Percentiles rank a stretch among this genome's conserved stretches.
These are phyloP conservation scores for Drosophila ambigua DNA, from an alignment of 1,140 invertebrate species.

Conservation along the genomic window DNA sequence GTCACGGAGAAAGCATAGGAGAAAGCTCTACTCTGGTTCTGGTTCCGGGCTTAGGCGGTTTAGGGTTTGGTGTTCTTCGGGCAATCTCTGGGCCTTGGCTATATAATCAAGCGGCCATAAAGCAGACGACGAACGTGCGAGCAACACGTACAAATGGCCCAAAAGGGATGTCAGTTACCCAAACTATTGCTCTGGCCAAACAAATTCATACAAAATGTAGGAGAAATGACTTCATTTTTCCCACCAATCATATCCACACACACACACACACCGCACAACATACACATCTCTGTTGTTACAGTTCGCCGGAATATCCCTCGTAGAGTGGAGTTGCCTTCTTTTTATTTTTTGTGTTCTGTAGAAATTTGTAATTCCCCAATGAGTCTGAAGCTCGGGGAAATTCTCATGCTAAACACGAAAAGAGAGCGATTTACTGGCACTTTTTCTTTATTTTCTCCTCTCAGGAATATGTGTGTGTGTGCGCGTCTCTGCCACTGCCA, in stretches of 20 bases:
- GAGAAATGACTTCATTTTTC: conserved; percentile 3
- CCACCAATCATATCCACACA: conserved; percentile 6
- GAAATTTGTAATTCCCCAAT: conserved; percentile 69
- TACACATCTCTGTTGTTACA: not conserved
- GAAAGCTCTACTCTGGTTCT: conserved; percentile 9
- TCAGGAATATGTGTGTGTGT: conserved; percentile 1
- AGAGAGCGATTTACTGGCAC: conserved; percentile 68
- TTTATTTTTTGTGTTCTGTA: conserved; percentile 28
- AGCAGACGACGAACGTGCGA: conserved; percentile 69
- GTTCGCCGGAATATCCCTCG: conserved; percentile 37
- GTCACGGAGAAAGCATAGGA: conserved; percentile 32
- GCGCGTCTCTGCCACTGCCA: not conserved
- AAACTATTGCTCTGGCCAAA: conserved; percentile 42
- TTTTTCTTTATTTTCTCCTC: conserved; percentile 50
- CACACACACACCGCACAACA: no score
- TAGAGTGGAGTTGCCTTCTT: conserved; percentile 12
- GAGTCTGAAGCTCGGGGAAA: conserved; percentile 24
- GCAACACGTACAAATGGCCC: conserved; percentile 79
- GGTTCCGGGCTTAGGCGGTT: not conserved
- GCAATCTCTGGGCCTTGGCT: conserved; percentile 17
- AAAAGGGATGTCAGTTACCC: conserved; percentile 57
- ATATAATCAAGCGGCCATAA: conserved; percentile 79
- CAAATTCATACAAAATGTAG: conserved; percentile 9
- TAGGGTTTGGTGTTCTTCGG: not conserved
- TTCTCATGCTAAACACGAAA: conserved; percentile 79